phyloP scores from a whole-genome alignment of 2,113 vertebrate species.

The Aptenodytes forsteri region DNA sequence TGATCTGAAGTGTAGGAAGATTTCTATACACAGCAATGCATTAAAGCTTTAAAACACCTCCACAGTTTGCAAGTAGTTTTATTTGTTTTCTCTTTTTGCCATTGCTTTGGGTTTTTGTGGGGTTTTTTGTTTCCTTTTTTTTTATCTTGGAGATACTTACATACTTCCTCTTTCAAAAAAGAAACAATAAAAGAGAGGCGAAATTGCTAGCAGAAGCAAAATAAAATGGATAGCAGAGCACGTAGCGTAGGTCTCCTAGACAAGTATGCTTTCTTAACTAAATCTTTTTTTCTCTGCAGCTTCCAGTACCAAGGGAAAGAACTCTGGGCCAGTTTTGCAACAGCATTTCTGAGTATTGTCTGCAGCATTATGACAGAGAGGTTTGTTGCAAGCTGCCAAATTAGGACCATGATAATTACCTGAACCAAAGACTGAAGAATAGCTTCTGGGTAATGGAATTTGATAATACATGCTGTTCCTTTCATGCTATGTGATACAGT shows the following conservation, averaged over 20 bases:
- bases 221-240: background rate
- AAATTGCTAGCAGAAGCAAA: background rate
- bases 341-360: background rate
- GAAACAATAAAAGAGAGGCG: background rate
- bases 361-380: background rate
- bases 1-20: background rate
- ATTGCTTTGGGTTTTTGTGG: background rate
- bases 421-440: background rate
- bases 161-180: background rate
- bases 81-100: background rate
- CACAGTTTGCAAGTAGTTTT: background rate
- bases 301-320: background rate
- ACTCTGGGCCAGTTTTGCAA: background rate
- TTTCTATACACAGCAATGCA: background rate
- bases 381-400: background rate
- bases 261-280: background rate
- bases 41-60: background rate
- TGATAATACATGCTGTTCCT: background rate
- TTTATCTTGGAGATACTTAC: background rate
- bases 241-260: background rate
- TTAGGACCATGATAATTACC: background rate
- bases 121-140: background rate
- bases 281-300: background rate
- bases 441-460: background rate
- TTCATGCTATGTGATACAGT: background rate